phyloP scores from a whole-genome alignment of 2,797 vertebrate species.

The Orientallactaga sibirica region DNA sequence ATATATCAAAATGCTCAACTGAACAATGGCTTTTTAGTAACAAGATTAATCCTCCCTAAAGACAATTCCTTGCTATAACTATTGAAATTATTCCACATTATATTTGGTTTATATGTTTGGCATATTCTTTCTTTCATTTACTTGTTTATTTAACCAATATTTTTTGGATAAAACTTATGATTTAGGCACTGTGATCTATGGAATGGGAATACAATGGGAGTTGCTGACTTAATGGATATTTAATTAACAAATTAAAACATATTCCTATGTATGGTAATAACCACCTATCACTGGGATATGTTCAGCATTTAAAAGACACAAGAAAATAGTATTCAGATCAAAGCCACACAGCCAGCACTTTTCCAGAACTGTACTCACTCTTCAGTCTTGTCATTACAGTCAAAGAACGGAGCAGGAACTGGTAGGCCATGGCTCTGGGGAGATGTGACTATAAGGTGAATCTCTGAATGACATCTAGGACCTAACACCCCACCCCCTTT shows the following conservation, averaged over 20 bases:
- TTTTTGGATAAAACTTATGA: not conserved
- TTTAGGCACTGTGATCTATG: not conserved
- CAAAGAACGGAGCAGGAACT: not conserved
- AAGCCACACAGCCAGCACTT: not conserved
- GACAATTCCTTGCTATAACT: not conserved
- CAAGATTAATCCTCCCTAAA: not conserved
- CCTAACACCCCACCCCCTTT: not conserved
- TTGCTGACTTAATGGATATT: not conserved
- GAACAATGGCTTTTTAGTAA: not conserved
- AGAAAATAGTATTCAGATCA: not conserved
- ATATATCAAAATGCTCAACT: not conserved
- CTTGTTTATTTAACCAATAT: not conserved
- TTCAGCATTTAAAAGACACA: conserved; percentile 11
- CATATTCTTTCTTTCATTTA: not conserved
- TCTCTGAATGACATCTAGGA: not conserved
- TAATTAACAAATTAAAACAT: conserved; percentile 39
- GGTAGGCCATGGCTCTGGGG: not conserved
- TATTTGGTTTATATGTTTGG: conserved; percentile 10
- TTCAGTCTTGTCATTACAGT: not conserved
- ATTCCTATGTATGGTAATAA: not conserved
- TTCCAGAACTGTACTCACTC: not conserved
- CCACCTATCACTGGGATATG: not conserved
- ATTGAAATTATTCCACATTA: not conserved
- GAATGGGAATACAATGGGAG: not conserved
- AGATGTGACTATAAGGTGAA: not conserved